Percentiles rank a stretch among this genome's conserved stretches.
Conservation (phyloP, 2,888 invertebrate species). For the Caenorhabditis sp. region DNA sequence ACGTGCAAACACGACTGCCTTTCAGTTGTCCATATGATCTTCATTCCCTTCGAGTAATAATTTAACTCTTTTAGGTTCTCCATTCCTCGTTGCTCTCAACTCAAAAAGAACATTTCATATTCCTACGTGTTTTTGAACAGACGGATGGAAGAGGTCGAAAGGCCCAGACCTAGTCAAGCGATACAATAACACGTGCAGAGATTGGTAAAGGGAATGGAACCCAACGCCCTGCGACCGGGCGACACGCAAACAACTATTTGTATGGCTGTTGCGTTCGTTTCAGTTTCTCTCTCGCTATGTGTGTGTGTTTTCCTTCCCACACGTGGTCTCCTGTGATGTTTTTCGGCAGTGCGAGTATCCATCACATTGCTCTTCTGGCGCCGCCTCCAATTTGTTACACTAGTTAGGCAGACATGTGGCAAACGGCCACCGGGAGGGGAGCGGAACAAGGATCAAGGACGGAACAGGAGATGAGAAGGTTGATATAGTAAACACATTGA, state of each 20-base stretch:
- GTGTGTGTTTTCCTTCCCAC: conserved; percentile 50
- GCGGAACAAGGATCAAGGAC: not conserved
- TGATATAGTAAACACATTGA: not conserved
- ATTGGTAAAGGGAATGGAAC: conserved; percentile 38
- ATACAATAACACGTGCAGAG: conserved; percentile 48
- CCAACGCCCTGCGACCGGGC: conserved; percentile 33
- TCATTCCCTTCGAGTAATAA: not conserved
- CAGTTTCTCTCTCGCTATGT: conserved; percentile 38
- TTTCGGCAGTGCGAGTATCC: conserved; percentile 32
- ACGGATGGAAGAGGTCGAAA: not conserved
- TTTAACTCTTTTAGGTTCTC: not conserved
- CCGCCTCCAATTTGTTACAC: conserved; percentile 49
- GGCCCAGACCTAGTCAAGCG: conserved; percentile 20
- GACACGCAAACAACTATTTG: conserved; percentile 55
- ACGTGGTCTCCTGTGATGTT: conserved; percentile 43
- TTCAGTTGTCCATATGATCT: not conserved
- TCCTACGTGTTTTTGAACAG: not conserved
- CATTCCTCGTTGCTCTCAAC: not conserved
- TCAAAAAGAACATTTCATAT: conserved; percentile 6
- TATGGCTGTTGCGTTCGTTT: conserved; percentile 57
- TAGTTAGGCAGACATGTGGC: conserved; percentile 42
- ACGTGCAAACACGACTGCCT: conserved; percentile 7
- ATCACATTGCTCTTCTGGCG: conserved; percentile 47
- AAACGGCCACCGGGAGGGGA: conserved; percentile 7
- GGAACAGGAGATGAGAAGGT: no score